phyloP scores from a whole-genome alignment of 1,140 invertebrate genomes.

The Panulirus ornatus region DNA sequence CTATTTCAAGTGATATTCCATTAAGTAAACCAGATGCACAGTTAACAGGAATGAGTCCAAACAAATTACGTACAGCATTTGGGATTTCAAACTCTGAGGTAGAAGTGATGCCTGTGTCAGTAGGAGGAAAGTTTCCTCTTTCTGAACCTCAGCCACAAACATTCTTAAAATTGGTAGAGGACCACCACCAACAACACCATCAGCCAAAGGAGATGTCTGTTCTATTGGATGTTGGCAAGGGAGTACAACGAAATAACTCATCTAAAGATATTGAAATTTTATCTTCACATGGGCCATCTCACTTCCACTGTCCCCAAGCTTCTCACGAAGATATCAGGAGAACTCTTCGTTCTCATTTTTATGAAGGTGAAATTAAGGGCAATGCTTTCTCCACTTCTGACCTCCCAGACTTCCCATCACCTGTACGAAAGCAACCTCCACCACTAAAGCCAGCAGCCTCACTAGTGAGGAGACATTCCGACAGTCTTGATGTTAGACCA shows the following conservation, averaged over 20 bases:
- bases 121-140: conserved; percentile 12
- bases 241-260: neutral
- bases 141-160: conserved; percentile 41
- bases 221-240: conserved; percentile 37
- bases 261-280: conserved; percentile 20
- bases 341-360: neutral
- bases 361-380: conserved; percentile 39
- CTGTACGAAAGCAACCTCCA: conserved; percentile 49
- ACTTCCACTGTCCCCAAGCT: neutral
- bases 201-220: conserved; percentile 18
- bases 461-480: conserved; percentile 61
- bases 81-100: conserved; percentile 60
- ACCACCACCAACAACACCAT: conserved; percentile 39
- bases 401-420: conserved; percentile 52
- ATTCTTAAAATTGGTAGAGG: conserved; percentile 34
- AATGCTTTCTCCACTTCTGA: conserved; percentile 49
- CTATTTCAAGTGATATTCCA: neutral
- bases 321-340: conserved; percentile 37
- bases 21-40: conserved; percentile 8
- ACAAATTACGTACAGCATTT: conserved; percentile 36
- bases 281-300: neutral
- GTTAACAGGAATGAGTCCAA: conserved; percentile 33
- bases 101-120: conserved; percentile 60
- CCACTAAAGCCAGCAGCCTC: conserved; percentile 50
- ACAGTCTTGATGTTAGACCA: conserved; percentile 15